A percentile compares a stretch with the other conserved stretches of the same genome.
These are phyloP conservation scores for Ramphastos sulfuratus DNA, from an alignment of 2,113 vertebrate genomes.

Conservation along the genomic window DNA sequence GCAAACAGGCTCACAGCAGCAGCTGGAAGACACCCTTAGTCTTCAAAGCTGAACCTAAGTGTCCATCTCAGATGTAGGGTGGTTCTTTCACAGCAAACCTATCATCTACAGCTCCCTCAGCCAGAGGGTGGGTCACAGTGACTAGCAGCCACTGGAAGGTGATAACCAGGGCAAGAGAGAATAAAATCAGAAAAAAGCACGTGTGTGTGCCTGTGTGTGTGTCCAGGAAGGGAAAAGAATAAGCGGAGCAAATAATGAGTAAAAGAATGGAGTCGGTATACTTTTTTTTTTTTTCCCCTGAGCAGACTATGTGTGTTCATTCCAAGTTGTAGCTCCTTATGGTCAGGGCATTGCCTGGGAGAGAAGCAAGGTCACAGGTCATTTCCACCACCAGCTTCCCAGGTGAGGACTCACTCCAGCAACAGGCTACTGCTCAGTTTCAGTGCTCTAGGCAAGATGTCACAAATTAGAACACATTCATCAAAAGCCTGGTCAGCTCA, in stretches of 20 bases:
- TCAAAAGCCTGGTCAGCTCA: neutral
- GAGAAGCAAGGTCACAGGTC: neutral
- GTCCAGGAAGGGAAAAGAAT: conserved; percentile 29
- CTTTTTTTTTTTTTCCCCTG: too few relatives aligned
- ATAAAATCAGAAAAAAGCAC: neutral
- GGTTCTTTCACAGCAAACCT: neutral
- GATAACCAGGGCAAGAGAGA: neutral
- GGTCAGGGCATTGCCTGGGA: neutral
- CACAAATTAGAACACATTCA: neutral
- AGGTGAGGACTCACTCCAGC: neutral
- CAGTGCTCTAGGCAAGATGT: neutral
- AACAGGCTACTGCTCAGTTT: neutral
- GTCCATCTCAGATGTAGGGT: neutral
- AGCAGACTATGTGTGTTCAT: neutral
- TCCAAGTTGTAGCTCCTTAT: conserved; percentile 27
- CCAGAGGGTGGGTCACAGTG: neutral
- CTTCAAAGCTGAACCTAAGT: neutral
- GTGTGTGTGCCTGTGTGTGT: neutral
- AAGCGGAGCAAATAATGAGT: conserved; percentile 55
- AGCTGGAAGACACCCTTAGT: neutral
- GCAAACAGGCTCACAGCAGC: neutral
- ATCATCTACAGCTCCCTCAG: neutral
- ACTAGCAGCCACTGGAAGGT: neutral
- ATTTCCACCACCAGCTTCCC: neutral
- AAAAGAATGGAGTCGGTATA: conserved; percentile 53